Base-by-base conservation (phyloP, 2,888 invertebrate species). In the Diarsia brunnea region DNA sequence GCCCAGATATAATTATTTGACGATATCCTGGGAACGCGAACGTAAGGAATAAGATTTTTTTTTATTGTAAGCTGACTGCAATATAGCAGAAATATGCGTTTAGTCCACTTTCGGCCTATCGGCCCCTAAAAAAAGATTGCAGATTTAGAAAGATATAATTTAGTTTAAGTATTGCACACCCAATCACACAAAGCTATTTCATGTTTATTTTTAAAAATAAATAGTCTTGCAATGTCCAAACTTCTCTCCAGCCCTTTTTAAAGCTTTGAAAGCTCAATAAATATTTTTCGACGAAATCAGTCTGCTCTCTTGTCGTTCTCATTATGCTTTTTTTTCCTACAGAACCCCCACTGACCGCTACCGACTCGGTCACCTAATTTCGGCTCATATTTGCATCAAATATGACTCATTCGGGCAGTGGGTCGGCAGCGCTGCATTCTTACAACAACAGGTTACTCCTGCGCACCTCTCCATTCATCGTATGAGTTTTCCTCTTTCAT, bases 361-460 rank as follows among this genome's bases (percentile, higher is more conserved):
- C 47, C 31, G 65, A 68, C 27, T 60, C 27, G 49, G 53, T 85
- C 79, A 69, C 73, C 69, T 75, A 78, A 80, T 66, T 81, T 31
- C 61, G 55, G 74, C 64, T 70, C 43, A 77, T 78, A 75, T 82
- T 68, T 73, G 72, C 81, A 85, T 85, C 77, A 82, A 81, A 75
- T 86, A 89, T 94, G 94, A 93, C 89, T 94, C 94, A 94, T 89
- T 92, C 90, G 94, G 93, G 88, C 93, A 94, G 89, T 94, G 90
- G 94, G 94, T 92, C 94, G 93, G 71, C 86, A 78, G 88, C 87
- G 84, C 87, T 89, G 91, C 92, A 92, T 91, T 92, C 91, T 92
- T 84, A 85, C 81, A 84, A 91, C 38, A 66, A 63, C 63, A 43
- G 63, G 69, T 64, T 65, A 71, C 93, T 84, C 80, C 78, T 84